Evolutionary conservation across 2,797 vertebrate species (phyloP), one percentile per base, ranked within the genome.

Genomic region (Molossus alvarezi): DNA sequence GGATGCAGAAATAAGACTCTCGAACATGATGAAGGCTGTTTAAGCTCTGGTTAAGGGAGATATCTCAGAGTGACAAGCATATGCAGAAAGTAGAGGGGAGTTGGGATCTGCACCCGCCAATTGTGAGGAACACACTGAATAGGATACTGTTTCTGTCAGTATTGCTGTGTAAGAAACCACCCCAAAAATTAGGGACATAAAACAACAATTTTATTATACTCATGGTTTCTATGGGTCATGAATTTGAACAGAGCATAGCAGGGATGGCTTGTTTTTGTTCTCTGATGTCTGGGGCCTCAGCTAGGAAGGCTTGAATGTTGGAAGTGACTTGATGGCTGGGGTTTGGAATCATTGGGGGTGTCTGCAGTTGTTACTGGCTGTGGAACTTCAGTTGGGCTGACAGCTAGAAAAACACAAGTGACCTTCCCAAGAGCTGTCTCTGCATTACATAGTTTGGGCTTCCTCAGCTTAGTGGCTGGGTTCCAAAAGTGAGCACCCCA

Each of bases 401-500:
- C 27, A 14, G 29, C 90, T 82, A 48, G 65, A 67, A 84, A 14
- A 90, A 88, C 20, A 88, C 51, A 53, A 90, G 20, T 72, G 60
- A 72, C 18, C 14, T 62, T 51, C n/a, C 4, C 29, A 33, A 57
- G 41, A 48, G 57, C 45, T 82, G 20, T 82, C 62, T 84, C 83
- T 69, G 57, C 4, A 53, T 80, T 48, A 76, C 18, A 14, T 27
- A 92, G n/a, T n/a, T 65, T 67, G 62, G 51, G n/a, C 91, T 81
- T 85, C 73, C 80, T 88, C 65, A 25, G 57, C 57, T n/a, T 27
- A 18, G 37, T 69, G 37, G 29, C 51, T 25, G 11, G 20, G 17
- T 73, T 93, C 73, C 45, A 37, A 93, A 93, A 51, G n/a, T 48
- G 14, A 86, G 69, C 77, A 82, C 82, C 71, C 18, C 88, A 79